Conservation (phyloP, 2,113 vertebrate genomes). For the Poeciliopsis retropinna region DNA sequence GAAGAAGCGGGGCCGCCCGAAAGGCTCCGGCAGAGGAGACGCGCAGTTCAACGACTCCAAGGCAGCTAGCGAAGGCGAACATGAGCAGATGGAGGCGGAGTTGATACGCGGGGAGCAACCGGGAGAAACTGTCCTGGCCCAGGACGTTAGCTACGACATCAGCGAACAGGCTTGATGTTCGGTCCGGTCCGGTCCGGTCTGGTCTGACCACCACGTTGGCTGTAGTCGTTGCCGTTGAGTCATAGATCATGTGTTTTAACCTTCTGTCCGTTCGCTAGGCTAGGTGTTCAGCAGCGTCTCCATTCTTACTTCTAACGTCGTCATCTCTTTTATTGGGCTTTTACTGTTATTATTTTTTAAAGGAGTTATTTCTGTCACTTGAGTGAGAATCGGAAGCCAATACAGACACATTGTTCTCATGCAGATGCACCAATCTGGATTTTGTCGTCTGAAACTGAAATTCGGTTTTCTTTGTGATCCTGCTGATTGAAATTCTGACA, state of each 20-base stretch:
- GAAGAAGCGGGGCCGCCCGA: slow-evolving; percentile 63
- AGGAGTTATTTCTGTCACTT: slow-evolving; percentile 22
- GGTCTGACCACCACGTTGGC: slow-evolving; percentile 40
- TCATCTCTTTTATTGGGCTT: slow-evolving; percentile 35
- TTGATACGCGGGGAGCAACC: background rate
- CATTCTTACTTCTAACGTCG: slow-evolving; percentile 36
- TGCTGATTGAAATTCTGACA: background rate
- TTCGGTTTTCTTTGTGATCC: background rate
- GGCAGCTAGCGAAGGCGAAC: slow-evolving; percentile 5
- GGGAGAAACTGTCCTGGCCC: slow-evolving; percentile 21
- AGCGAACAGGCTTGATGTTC: slow-evolving; percentile 44
- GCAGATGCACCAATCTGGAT: background rate
- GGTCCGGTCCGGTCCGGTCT: background rate
- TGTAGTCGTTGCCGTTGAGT: slow-evolving; percentile 42
- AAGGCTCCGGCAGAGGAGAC: slow-evolving; percentile 30
- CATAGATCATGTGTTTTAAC: slow-evolving; percentile 53
- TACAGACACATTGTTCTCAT: slow-evolving; percentile 34
- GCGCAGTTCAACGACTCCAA: too few species aligned
- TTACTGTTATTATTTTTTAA: slow-evolving; percentile 10
- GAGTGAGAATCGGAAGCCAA: slow-evolving; percentile 31
- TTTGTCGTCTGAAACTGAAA: background rate
- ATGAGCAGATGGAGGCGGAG: background rate
- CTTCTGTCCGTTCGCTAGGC: slow-evolving; percentile 40
- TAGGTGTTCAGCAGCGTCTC: slow-evolving; percentile 35
- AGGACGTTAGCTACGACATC: slow-evolving; percentile 39